Evolutionary conservation across 2,797 vertebrate genomes (phyloP).

Genomic region (Acanthornis magna): DNA sequence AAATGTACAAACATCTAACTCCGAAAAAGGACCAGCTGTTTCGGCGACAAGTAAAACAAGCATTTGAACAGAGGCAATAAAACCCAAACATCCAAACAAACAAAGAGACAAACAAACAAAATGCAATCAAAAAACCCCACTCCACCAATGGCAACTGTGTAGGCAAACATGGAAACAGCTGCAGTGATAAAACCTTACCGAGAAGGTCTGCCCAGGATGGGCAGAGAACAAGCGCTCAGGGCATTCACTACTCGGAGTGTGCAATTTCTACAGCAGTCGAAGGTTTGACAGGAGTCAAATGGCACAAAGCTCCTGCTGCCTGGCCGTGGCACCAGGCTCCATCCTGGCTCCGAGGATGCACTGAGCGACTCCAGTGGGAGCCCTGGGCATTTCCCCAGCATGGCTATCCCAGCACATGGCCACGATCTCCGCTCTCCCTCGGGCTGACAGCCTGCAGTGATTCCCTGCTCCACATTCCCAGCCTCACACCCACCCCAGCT

Average conservation of each 20-base stretch:
- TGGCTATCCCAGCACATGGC: neutral
- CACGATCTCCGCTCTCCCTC: neutral
- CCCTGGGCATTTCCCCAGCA: neutral
- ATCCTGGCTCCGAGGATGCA: neutral
- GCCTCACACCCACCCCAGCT: neutral
- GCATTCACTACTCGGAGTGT: neutral
- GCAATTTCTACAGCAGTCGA: neutral
- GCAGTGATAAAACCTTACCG: neutral
- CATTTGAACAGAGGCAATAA: slow-evolving; percentile 37
- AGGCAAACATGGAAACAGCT: neutral
- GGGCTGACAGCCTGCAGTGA: neutral
- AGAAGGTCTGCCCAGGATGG: neutral
- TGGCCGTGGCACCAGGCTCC: neutral
- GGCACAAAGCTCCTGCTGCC: neutral
- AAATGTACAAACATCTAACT: slow-evolving; percentile 88
- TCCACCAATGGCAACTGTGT: neutral
- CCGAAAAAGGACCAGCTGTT: slow-evolving; percentile 96
- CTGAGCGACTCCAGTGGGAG: neutral
- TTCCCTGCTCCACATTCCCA: neutral
- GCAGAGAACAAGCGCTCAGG: neutral
- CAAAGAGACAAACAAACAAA: slow-evolving; percentile 11
- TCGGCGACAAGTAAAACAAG: slow-evolving; percentile 78
- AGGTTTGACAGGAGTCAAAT: neutral
- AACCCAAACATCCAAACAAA: slow-evolving; percentile 34
- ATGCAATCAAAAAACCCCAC: neutral